Evolutionary conservation across 2,888 invertebrate species (phyloP).

Genomic region (Agonopterix alstromeriana): DNA sequence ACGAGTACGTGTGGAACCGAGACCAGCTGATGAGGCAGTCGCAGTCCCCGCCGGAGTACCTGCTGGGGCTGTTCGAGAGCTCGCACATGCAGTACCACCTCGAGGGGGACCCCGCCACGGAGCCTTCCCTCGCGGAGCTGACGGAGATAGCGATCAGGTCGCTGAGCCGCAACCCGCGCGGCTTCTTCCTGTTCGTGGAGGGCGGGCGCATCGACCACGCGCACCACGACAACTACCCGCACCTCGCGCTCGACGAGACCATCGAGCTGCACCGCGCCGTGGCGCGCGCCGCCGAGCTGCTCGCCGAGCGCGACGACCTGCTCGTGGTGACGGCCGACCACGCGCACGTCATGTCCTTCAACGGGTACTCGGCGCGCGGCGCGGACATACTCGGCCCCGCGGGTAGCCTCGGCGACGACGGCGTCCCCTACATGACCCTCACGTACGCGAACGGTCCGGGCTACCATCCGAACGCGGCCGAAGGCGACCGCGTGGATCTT

Average conservation of each 20-base stretch:
- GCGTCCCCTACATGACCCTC: constrained; percentile 72
- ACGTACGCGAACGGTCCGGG: constrained; percentile 81
- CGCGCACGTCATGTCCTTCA: constrained; percentile 79
- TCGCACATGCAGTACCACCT: constrained; percentile 68
- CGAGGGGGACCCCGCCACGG: constrained; percentile 29
- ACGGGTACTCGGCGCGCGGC: constrained; percentile 79
- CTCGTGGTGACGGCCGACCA: constrained; percentile 85
- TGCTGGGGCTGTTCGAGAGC: constrained; percentile 64
- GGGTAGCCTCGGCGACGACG: constrained; percentile 45
- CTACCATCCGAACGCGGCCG: constrained; percentile 50
- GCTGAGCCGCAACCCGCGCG: constrained; percentile 78
- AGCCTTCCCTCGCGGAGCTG: constrained; percentile 77
- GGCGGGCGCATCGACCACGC: constrained; percentile 80
- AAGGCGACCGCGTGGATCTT: not conserved
- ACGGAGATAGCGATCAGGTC: constrained; percentile 80
- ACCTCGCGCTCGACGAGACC: constrained; percentile 81
- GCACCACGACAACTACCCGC: constrained; percentile 76
- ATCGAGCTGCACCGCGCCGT: constrained; percentile 79
- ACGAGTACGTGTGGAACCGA: constrained; percentile 67
- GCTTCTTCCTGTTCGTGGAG: constrained; percentile 86
- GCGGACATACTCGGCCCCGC: constrained; percentile 78
- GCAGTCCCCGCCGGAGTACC: constrained; percentile 48
- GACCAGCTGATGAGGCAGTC: constrained; percentile 57
- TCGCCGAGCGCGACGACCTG: constrained; percentile 71
- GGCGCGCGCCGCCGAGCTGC: constrained; percentile 47